Evolutionary conservation across 2,113 vertebrate genomes (phyloP).

Genomic region (Chaenocephalus aceratus): DNA sequence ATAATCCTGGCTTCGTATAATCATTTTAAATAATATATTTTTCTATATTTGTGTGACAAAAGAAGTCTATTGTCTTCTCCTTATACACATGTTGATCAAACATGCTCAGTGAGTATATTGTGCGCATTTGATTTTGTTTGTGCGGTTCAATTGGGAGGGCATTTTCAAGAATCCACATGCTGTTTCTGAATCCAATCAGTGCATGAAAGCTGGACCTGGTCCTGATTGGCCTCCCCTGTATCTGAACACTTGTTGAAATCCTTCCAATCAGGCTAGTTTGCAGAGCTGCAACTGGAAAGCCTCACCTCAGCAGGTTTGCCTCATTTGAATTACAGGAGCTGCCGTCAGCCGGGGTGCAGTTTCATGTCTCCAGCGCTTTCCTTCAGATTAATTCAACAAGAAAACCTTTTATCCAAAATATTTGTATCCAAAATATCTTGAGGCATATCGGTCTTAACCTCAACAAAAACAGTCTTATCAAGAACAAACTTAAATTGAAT

Average conservation of each 20-base stretch:
- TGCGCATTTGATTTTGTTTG: conserved; percentile 26
- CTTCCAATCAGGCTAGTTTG: conserved; percentile 68
- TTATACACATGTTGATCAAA: conserved; percentile 6
- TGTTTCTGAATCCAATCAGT: conserved; percentile 45
- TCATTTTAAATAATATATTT: background rate
- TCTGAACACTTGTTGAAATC: conserved; percentile 62
- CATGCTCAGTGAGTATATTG: background rate
- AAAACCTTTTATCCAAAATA: background rate
- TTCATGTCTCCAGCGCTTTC: background rate
- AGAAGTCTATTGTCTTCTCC: background rate
- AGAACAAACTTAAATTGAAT: background rate
- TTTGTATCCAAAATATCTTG: background rate
- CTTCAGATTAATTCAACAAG: conserved; percentile 19
- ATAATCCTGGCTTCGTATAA: background rate
- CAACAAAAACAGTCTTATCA: background rate
- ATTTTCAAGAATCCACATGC: conserved; percentile 36
- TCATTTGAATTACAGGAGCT: conserved; percentile 63
- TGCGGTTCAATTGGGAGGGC: conserved; percentile 15
- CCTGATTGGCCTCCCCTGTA: conserved; percentile 57
- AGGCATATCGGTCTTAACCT: background rate
- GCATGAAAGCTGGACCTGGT: conserved; percentile 42
- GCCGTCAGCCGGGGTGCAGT: conserved; percentile 31
- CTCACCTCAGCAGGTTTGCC: conserved; percentile 64
- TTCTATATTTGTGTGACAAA: background rate
- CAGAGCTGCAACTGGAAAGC: conserved; percentile 45